Base-by-base conservation (phyloP, 2,888 invertebrate genomes). In the Patella depressa region DNA sequence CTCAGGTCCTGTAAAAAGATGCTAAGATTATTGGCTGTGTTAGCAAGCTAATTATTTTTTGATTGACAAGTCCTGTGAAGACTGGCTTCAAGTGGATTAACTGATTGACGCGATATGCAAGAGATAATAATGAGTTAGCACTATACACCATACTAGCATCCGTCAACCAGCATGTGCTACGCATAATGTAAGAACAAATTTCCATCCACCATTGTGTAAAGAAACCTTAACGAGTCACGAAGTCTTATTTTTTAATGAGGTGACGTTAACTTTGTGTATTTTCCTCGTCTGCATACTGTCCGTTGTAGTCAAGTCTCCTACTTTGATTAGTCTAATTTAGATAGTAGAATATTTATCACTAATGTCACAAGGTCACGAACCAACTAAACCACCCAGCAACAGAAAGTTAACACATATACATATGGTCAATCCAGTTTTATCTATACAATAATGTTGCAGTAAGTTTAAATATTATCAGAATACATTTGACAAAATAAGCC, bases 41-140 rank as follows among this genome's bases (percentile, higher is more conserved):
- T 45, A 45, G 45, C 45, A 45, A 45, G 45, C 45, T 45, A 45
- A 45, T 45, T 45, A 45, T 45, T 45, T 45, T 45, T 45, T 45
- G 45, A 45, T 45, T 45, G 45, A 45, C 45, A 45, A 45, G 45
- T 45, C 45, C 45, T 45, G 45, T n/a, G 11, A 53, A 19, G 53
- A 53, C 14, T 45, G n/a, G 34, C n/a, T 12, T 53, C 72, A 29
- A 53, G 19, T 72, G 34, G 72, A 72, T 72, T 45, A 53, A 72
- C 53, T 45, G 45, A 53, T 45, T 14, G 53, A 29, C 53, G 34
- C n/a, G 45, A n/a, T 53, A n/a, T 45, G 45, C 45, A 19, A 7
- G 45, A 45, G 72, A 11, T 29, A 19, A 72, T 17, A 45, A 45
- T 45, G 45, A 45, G 45, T 45, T 45, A 45, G 45, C 45, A 7